Base-by-base conservation (phyloP, 1,140 invertebrate genomes). In the Uloborus diversus region DNA sequence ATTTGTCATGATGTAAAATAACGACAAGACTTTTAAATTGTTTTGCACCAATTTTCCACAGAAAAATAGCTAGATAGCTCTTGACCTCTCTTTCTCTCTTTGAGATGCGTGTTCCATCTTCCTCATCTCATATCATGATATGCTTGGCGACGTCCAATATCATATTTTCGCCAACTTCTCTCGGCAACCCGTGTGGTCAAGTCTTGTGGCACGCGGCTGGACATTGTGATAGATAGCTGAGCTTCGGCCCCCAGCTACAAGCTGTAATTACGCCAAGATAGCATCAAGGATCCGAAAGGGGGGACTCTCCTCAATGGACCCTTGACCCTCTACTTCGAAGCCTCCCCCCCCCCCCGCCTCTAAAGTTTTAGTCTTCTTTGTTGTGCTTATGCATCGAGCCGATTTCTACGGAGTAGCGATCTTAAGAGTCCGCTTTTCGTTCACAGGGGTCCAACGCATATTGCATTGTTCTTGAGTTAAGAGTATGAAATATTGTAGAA, bases 261-360 rank as follows among this genome's bases (percentile, higher is more conserved):
- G 56, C 71, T 75, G 71, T 75, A 75, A 75, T 75, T 75, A 75
- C 28, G 25, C 42, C 49, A n/a, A 49, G 71, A 75, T 75, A 75
- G 57, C 71, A 75, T 75, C 71, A 75, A 75, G 71, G 71, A 64
- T 75, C 57, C 59, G 14, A 27, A 51, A 42, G 37, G 47, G 71
- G 57, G 32, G 35, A 49, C 53, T 28, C 68, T 70, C 64, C 57
- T 64, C 71, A 49, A 33, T 64, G 56, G 42, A 75, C 61, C 69
- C 69, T 71, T 71, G 69, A 71, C 69, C 69, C 56, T 42, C 49
- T 30, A 23, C 61, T 66, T 56, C n/a, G 9, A 9, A 42, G 17
- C 49, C 32, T 33, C 47, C 37, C 1, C 49, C 13, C 23, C 23
- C 17, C 27, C 23, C 37, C 64, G 27, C 37, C 64, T 42, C 4